Evolutionary conservation across 2,113 vertebrate species (phyloP), one percentile per base, ranked within the genome.

Genomic region (Willisornis vidua): DNA sequence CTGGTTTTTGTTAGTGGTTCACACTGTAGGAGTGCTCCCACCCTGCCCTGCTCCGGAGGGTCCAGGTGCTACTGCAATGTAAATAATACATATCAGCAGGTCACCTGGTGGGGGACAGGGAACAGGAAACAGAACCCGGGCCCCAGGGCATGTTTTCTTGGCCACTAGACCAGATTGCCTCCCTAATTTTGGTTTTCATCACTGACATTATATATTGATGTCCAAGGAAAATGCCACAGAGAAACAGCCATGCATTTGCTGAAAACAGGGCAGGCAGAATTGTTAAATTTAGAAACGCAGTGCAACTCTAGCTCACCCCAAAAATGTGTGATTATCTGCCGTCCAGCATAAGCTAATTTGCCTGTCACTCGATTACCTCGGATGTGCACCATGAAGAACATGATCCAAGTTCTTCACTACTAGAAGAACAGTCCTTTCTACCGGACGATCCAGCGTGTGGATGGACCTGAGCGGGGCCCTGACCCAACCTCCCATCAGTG

Each of bases 381-480:
- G 31, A 12, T 9, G 10, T 1, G 33, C 41, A 26, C 52, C 49
- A 3, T 5, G n/a, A 41, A 24, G 70, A 73, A 52, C 24, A 61
- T 9, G 6, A n/a, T 18, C 2, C 33, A 28, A 72, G 6, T 54
- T 43, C 43, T n/a, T 51, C 18, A 1, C 1, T 9, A 14, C 1
- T 35, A 19, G 55, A 71, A 54, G 61, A 24, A 55, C 55, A 25
- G 35, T 25, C 7, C 54, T 19, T 7, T 43, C 8, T 41, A 1
- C 18, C 23, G 62, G 58, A 16, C 54, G 2, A 66, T n/a, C 52
- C 80, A 16, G 73, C 13, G 10, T 37, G 46, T 6, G 31, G 45
- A 13, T 3, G 18, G 9, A 19, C 0, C 15, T 1, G 45, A 45
- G 63, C 4, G 12, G 55, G 29, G 14, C 3, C 15, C 22, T 1